phyloP scores from a whole-genome alignment of 2,888 invertebrate species.

The Prosopocoilus inquinatus region DNA sequence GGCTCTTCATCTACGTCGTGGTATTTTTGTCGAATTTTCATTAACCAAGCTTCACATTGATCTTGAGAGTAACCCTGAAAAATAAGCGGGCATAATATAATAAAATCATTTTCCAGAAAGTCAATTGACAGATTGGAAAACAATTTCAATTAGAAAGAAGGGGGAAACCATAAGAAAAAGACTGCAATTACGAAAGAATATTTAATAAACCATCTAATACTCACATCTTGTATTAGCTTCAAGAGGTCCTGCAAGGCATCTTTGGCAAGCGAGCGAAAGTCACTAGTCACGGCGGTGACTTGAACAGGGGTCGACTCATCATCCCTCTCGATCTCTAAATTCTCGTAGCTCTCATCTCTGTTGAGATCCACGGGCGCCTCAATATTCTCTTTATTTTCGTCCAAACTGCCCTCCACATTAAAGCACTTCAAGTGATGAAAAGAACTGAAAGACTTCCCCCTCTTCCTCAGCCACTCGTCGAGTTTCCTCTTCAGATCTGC shows the following conservation, averaged over 20 bases:
- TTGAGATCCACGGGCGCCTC: slow-evolving; percentile 30
- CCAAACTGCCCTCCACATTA: slow-evolving; percentile 28
- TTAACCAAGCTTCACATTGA: slow-evolving; percentile 58
- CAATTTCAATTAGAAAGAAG: no score
- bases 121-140: no score
- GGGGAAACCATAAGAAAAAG: no score
- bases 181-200: background rate
- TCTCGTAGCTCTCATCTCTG: slow-evolving; percentile 42
- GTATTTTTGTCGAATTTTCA: slow-evolving; percentile 53
- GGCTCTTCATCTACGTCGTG: slow-evolving; percentile 49
- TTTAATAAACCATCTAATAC: slow-evolving; percentile 14
- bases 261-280: slow-evolving; percentile 40
- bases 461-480: slow-evolving; percentile 55
- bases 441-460: slow-evolving; percentile 52
- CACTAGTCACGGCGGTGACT: slow-evolving; percentile 1
- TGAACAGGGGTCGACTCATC: background rate
- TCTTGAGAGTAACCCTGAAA: slow-evolving; percentile 56
- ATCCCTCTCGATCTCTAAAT: slow-evolving; percentile 28
- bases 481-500: slow-evolving; percentile 51
- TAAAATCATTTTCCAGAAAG: background rate
- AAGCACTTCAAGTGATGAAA: slow-evolving; percentile 59
- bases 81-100: slow-evolving; percentile 9
- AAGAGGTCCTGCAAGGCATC: slow-evolving; percentile 56
- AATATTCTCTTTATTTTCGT: slow-evolving; percentile 57
- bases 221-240: slow-evolving; percentile 55